Evolutionary conservation across 2,797 vertebrate species (phyloP), one percentile per base, ranked within the genome.

Genomic region (Eutrigla gurnardus): DNA sequence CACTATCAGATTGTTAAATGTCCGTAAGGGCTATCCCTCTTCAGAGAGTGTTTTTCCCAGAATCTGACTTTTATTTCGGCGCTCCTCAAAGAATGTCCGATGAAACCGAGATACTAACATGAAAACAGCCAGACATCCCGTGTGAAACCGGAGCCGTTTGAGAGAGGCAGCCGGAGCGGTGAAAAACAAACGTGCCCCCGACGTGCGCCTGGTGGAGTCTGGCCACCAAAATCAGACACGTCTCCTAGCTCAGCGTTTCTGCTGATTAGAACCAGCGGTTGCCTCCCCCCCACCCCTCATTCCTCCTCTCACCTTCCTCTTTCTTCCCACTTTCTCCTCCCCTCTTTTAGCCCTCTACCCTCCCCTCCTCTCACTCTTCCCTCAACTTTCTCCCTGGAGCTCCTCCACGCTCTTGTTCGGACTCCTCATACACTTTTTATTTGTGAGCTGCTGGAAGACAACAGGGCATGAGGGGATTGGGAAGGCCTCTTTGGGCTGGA

Each of bases 181-280:
- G 83, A 73, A 92, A 93, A 93, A 90, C 86, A 93, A 93, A 86
- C 86, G 85, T 63, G 83, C 81, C 88, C 86, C 83, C 76, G 74
- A 84, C 50, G 53, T 81, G 81, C 33, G 85, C 86, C 84, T 74
- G 82, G 67, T 71, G 73, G 75, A 87, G 84, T 91, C 94, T 90
- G 86, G 91, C 91, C 87, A 55, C 90, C 86, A 87, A 73, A 90
- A 87, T 91, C 90, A 84, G 87, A 91, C 88, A 52, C 71, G 52
- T 77, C 75, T 83, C 90, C 82, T 62, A 92, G 91, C 92, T 94
- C 93, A 93, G 94, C 91, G 12, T 80, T 94, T 94, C 86, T 93
- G 73, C 77, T 93, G 93, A 94, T 93, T 92, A 87, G 80, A 93
- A 93, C 82, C 93, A 93, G 88, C 78, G 25, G 84, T 77, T 69